phyloP scores from a whole-genome alignment of 1,140 invertebrate genomes.

The Dreissena polymorpha region DNA sequence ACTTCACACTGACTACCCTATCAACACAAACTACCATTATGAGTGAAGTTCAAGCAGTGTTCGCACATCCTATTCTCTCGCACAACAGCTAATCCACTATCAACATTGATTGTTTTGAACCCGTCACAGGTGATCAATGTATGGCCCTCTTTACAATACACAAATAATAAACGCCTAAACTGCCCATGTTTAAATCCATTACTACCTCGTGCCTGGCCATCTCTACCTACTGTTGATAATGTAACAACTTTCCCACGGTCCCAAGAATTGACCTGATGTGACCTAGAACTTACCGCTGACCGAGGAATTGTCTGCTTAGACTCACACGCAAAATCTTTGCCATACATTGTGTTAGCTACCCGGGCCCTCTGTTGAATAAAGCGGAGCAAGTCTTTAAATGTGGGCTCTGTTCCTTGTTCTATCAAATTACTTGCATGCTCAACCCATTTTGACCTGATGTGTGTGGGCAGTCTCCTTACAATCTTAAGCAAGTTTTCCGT shows the following conservation, averaged over 20 bases:
- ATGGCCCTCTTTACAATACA: not conserved
- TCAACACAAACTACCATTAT: too few species aligned
- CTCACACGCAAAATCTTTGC: not conserved
- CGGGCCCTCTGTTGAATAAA: not conserved
- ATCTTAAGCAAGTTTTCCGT: not conserved
- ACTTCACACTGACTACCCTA: too few species aligned
- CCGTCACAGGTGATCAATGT: not conserved
- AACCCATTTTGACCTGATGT: not conserved
- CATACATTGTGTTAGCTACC: not conserved
- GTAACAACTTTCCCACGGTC: conserved; percentile 1
- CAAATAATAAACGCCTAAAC: not conserved
- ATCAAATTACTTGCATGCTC: not conserved
- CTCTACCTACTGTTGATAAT: too few species aligned
- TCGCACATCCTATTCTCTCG: not conserved
- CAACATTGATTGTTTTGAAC: not conserved
- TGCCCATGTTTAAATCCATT: too few species aligned
- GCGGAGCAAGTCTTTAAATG: not conserved
- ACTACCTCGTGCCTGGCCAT: too few species aligned
- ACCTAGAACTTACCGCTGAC: not conserved
- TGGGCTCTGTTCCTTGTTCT: not conserved
- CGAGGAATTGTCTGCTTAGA: not conserved
- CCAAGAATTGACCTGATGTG: not conserved
- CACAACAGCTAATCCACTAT: not conserved
- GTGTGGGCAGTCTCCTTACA: not conserved
- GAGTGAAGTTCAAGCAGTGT: not conserved